These are phyloP conservation scores for Bombus impatiens DNA, from an alignment of 1,140 invertebrate genomes.

Conservation along the genomic window DNA sequence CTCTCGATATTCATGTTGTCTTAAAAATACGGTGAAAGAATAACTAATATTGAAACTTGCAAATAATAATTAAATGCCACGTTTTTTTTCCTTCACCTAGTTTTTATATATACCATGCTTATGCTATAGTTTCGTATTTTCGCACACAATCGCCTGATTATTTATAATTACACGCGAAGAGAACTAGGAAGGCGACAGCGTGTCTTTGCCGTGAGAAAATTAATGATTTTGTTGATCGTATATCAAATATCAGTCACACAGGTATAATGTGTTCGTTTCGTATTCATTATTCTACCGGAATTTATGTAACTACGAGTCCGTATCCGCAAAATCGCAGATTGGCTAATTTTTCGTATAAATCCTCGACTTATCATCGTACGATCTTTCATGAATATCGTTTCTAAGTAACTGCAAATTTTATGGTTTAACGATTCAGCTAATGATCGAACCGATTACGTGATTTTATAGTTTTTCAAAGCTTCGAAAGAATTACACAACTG, in stretches of 20 bases:
- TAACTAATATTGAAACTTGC: background rate
- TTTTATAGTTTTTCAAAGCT: background rate
- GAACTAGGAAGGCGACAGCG: background rate
- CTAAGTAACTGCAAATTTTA: background rate
- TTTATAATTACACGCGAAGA: background rate
- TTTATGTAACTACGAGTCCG: conserved; percentile 15
- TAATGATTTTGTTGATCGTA: background rate
- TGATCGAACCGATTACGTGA: background rate
- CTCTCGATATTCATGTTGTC: background rate
- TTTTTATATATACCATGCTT: background rate
- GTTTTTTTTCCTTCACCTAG: background rate
- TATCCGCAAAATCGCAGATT: background rate
- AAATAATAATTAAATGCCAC: background rate
- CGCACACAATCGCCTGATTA: background rate
- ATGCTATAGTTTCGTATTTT: background rate
- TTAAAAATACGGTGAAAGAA: background rate
- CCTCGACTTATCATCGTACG: background rate
- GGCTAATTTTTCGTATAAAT: conserved; percentile 27
- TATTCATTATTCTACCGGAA: background rate
- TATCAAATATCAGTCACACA: background rate
- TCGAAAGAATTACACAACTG: background rate
- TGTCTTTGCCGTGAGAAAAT: background rate
- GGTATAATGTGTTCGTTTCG: background rate
- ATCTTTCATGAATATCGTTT: conserved; percentile 8
- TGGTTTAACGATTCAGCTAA: conserved; percentile 21